phyloP scores from a whole-genome alignment of 2,888 invertebrate genomes.

The Halictus quadricinctus region DNA sequence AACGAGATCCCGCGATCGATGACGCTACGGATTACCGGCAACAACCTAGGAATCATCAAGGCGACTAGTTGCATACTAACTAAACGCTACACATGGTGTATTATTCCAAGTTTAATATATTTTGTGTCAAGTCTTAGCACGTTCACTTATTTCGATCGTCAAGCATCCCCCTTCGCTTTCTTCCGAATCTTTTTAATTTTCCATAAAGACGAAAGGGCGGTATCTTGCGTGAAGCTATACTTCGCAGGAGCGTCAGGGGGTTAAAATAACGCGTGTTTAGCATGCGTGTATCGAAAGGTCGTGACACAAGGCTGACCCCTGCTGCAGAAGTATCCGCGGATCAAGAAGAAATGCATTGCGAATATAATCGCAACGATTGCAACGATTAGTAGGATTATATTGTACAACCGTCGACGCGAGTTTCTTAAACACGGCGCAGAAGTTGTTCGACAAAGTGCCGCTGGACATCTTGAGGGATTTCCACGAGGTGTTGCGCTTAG shows the following conservation, averaged over 20 bases:
- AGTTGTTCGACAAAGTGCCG: background rate
- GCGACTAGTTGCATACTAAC: conserved; percentile 72
- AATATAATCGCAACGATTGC: conserved; percentile 66
- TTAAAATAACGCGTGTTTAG: conserved; percentile 62
- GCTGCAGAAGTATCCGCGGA: conserved; percentile 71
- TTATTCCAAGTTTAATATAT: conserved; percentile 81
- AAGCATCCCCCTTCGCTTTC: background rate
- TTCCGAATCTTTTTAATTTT: background rate
- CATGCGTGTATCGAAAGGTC: conserved; percentile 46
- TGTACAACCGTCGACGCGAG: conserved; percentile 50
- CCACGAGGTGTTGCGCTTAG: too few species aligned
- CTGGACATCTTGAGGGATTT: background rate
- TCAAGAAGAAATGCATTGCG: conserved; percentile 68
- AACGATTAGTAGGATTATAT: conserved; percentile 60
- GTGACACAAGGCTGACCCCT: conserved; percentile 62
- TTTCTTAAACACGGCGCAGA: background rate
- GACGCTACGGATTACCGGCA: conserved; percentile 36
- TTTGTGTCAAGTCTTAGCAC: conserved; percentile 80
- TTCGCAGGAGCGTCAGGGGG: background rate
- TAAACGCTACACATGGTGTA: conserved; percentile 75
- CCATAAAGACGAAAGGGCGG: background rate
- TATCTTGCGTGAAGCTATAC: background rate
- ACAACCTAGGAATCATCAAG: conserved; percentile 62
- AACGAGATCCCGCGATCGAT: conserved; percentile 38
- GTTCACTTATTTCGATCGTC: conserved; percentile 46